Evolutionary conservation across 2,888 invertebrate genomes (phyloP), one percentile per base, ranked within the genome.

Genomic region (Phengaris arion): DNA sequence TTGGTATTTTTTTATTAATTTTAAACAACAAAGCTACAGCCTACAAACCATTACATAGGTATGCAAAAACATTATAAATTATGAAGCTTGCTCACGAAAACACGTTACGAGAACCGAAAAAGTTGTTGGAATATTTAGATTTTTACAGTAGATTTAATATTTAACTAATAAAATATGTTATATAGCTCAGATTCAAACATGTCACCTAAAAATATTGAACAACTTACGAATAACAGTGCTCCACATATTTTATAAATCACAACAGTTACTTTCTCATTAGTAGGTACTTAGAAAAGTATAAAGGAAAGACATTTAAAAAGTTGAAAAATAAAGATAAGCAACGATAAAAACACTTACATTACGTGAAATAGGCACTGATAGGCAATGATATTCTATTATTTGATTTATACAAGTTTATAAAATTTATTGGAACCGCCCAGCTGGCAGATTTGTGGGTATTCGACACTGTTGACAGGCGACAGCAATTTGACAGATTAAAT

Each of bases 391-490:
- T n/a, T n/a, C 74, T 74, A 76, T 75, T 68, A 68, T 74, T 77
- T 77, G 64, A 68, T 76, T 76, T 75, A 77, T 68, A 80, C 75
- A 81, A 78, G 80, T 84, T 85, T 85, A 84, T 84, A 85, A 85
- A 84, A 84, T 86, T 83, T 84, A 85, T 82, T 79, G 89, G 88
- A 88, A 87, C 89, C 91, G 91, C 91, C 91, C 91, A 91, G 90
- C 91, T 91, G 90, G 91, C 91, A 91, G 88, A 79, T 68, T 76
- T 69, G 74, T 76, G 76, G 77, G 77, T 74, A 77, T 59, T 77
- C 74, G 76, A 70, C 77, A 76, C 51, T 75, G 73, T 15, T 64
- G 64, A 68, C n/a, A n/a, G n/a, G n/a, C n/a, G n/a, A n/a, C 73
- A 76, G 68, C 22, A 15, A 10, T 3, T 9, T 59, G 57, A 57